These are phyloP conservation scores for Stomatorhinus ivindoensis DNA, from an alignment of 2,113 vertebrate genomes.

Conservation along the genomic window DNA sequence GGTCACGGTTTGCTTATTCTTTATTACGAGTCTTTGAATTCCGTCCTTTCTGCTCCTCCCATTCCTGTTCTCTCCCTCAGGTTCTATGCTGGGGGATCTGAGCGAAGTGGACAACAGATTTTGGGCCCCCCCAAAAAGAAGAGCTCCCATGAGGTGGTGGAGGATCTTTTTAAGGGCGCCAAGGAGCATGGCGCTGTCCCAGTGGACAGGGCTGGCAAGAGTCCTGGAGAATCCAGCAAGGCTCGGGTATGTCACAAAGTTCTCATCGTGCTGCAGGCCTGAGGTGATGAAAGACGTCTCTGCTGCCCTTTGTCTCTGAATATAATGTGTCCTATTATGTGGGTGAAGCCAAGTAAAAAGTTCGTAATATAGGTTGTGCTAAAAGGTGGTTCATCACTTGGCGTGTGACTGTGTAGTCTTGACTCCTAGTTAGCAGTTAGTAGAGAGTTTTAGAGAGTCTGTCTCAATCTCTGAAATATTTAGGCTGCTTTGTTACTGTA, in stretches of 20 bases:
- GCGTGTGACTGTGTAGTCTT: not conserved
- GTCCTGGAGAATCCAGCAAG: slow-evolving; percentile 72
- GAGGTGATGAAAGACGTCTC: not conserved
- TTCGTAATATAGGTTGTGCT: not conserved
- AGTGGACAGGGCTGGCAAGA: slow-evolving; percentile 70
- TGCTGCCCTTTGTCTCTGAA: not conserved
- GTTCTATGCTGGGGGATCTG: slow-evolving; percentile 94
- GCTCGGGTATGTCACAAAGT: slow-evolving; percentile 57
- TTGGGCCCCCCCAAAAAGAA: slow-evolving; percentile 95
- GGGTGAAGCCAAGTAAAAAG: not conserved
- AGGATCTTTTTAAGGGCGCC: slow-evolving; percentile 93
- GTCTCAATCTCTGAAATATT: not conserved
- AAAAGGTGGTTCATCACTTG: not conserved
- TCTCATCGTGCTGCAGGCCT: not conserved
- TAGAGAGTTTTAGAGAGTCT: not conserved
- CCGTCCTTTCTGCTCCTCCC: not conserved
- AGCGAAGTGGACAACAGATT: slow-evolving; percentile 95
- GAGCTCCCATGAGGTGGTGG: slow-evolving; percentile 92
- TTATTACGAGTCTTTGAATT: not conserved
- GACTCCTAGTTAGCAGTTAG: not conserved
- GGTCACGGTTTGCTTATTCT: not conserved
- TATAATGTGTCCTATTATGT: not conserved
- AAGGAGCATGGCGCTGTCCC: slow-evolving; percentile 93
- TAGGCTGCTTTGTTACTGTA: not conserved
- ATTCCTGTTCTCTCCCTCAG: slow-evolving; percentile 45